phyloP scores from a whole-genome alignment of 2,888 invertebrate species.

The Cylindroiulus punctatus region DNA sequence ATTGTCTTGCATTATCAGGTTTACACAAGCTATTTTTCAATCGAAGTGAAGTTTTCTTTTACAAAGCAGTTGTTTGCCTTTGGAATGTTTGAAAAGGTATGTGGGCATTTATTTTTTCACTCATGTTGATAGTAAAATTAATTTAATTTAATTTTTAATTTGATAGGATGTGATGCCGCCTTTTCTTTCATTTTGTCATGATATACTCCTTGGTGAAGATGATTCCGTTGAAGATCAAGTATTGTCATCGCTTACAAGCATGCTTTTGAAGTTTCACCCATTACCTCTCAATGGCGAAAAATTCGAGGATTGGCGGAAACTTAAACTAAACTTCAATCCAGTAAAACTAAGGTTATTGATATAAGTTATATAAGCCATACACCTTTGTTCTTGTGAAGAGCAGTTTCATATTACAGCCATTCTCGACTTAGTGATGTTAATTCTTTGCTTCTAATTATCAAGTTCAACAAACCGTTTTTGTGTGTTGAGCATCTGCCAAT shows the following conservation, averaged over 20 bases:
- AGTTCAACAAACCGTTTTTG: neutral
- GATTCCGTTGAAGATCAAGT: neutral
- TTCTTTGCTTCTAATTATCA: neutral
- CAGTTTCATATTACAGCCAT: neutral
- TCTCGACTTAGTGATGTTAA: neutral
- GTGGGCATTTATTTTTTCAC: neutral
- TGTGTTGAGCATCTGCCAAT: neutral
- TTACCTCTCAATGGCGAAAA: constrained; percentile 32
- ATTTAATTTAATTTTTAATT: neutral
- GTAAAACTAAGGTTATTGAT: neutral
- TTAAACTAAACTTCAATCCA: constrained; percentile 53
- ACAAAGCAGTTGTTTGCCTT: constrained; percentile 58
- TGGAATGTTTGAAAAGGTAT: constrained; percentile 60
- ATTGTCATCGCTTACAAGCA: constrained; percentile 48
- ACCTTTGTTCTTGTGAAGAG: too few species aligned
- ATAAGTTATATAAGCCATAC: neutral
- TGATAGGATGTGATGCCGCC: constrained; percentile 53
- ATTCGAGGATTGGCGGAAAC: constrained; percentile 51
- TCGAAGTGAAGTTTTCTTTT: constrained; percentile 53
- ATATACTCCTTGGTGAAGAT: neutral
- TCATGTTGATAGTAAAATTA: too few species aligned
- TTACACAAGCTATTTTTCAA: constrained; percentile 53
- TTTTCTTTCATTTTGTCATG: constrained; percentile 53
- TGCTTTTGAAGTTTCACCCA: constrained; percentile 51
- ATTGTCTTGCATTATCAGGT: constrained; percentile 63